Base-by-base conservation (phyloP, 2,113 vertebrate species). In the Ochotona curzoniae region DNA sequence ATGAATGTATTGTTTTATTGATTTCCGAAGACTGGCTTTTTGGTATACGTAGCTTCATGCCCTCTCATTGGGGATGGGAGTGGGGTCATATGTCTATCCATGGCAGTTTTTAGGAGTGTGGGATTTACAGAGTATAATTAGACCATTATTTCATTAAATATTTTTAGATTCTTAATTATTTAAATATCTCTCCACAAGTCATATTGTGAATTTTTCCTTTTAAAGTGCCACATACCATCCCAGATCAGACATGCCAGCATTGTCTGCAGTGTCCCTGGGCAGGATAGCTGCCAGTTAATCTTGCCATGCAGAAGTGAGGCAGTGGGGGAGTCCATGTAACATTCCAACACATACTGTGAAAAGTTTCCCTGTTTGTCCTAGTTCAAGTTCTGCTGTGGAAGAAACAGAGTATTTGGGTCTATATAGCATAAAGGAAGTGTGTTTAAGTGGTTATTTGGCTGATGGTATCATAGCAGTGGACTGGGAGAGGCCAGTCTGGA, bases 21-120 rank as follows among this genome's bases (percentile, higher is more conserved):
- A 70, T 51, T 76, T n/a, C 30, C 83, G 4, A 13, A 49, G 7
- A 64, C 79, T 57, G 64, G 30, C 14, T 74, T 88, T 66, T 66
- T 26, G 51, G 20, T 32, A 3, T 61, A 54, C 51, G n/a, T 80
- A 54, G 2, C 38, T 63, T 80, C 35, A n/a, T 86, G 11, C 47
- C 11, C 54, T 8, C 49, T 15, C 26, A n/a, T 25, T 81, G 2
- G 38, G 9, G 9, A 28, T 5, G 2, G 7, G 15, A 2, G 5
- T 67, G 8, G 28, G 3, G 63, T 73, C 6, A 0, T 38, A 0
- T 51, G 15, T 23, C 0, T 69, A 0, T 25, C 51, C 20, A 38
- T 38, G n/a, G 11, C 13, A n/a, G n/a, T n/a, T 80, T 76, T 54
- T 28, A 69, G 57, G 79, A 35, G 23, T 84, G 23, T 63, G 2